Base-by-base conservation (phyloP, 1,140 invertebrate species). In the Drosophila chauvacae region DNA sequence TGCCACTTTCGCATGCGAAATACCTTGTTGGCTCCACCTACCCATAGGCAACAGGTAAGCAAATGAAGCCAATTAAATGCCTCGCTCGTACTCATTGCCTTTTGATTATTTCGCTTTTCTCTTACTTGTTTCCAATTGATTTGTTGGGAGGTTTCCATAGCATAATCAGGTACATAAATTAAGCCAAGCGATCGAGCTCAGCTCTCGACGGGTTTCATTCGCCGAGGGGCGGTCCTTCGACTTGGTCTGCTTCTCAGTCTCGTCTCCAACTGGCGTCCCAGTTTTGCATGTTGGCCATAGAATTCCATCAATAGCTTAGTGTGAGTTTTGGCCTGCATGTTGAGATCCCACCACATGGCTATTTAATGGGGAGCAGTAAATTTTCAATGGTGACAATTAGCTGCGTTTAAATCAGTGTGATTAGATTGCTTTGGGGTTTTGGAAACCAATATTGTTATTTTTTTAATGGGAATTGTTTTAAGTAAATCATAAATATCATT, bases 141-240 rank as follows among this genome's bases (percentile, higher is more conserved):
- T 88, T 83, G 72, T 78, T 78, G 84, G 58, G 44, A 63, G 55
- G 63, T 57, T 74, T 62, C 62, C 69, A 53, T 42, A 41, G 59
- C 70, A 81, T 79, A 81, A 81, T 86, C 79, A 81, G 77, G 70
- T 57, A 76, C 85, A 88, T 88, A 84, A 81, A 90, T 90, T 90
- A 72, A 78, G 37, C 41, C 71, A 76, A 35, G 13, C 35, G 44
- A 20, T n/a, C 18, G 23, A 62, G 55, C 53, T 14, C 14, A 6
- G 18, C 53, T 55, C 53, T 39, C 33, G 20, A 55, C 53, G 53
- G 68, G 51, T 78, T 81, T 72, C 59, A 44, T 45, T 20, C 37
- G 33, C 44, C 16, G 7, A 44, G 62, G 72, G 80, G 83, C 85
- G 84, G 56, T 44, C 56, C 62, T 74, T 39, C 11, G 20, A 30